Evolutionary conservation across 2,888 invertebrate genomes (phyloP).

Genomic region (Thyatira batis): DNA sequence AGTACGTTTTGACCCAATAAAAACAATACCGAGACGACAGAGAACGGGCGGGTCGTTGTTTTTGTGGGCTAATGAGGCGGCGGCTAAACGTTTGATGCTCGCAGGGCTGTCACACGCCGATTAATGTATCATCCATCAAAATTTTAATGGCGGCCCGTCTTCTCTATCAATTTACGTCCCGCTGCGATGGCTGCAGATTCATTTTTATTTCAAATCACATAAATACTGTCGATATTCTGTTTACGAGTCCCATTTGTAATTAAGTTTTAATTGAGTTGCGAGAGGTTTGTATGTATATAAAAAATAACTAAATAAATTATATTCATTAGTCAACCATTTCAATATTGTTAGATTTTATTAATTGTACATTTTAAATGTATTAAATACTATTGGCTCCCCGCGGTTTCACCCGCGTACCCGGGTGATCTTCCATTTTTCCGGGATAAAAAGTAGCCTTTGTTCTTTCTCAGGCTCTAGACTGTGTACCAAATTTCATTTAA

Average conservation of each 20-base stretch:
- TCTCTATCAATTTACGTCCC: conserved; percentile 24
- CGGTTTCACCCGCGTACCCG: too few relatives aligned
- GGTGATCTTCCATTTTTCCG: too few relatives aligned
- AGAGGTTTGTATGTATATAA: neutral
- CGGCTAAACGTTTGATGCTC: conserved; percentile 48
- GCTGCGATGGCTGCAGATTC: conserved; percentile 26
- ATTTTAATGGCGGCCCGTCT: conserved; percentile 41
- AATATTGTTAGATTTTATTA: too few relatives aligned
- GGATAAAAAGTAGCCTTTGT: too few relatives aligned
- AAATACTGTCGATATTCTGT: conserved; percentile 4
- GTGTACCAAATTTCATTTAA: too few relatives aligned
- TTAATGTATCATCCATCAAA: conserved; percentile 60
- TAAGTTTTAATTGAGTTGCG: conserved; percentile 6
- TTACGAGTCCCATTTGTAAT: conserved; percentile 3
- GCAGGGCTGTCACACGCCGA: conserved; percentile 49
- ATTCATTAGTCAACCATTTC: too few relatives aligned
- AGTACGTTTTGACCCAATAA: conserved; percentile 1
- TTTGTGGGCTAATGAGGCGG: conserved; percentile 51
- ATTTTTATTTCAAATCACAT: neutral
- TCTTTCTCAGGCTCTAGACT: too few relatives aligned
- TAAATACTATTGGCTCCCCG: too few relatives aligned
- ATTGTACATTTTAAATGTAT: too few relatives aligned
- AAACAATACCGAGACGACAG: conserved; percentile 7
- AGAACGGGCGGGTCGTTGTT: conserved; percentile 21
- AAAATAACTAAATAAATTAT: too few relatives aligned